These are phyloP conservation scores for Salticus scenicus DNA, from an alignment of 2,888 invertebrate species.

Conservation along the genomic window DNA sequence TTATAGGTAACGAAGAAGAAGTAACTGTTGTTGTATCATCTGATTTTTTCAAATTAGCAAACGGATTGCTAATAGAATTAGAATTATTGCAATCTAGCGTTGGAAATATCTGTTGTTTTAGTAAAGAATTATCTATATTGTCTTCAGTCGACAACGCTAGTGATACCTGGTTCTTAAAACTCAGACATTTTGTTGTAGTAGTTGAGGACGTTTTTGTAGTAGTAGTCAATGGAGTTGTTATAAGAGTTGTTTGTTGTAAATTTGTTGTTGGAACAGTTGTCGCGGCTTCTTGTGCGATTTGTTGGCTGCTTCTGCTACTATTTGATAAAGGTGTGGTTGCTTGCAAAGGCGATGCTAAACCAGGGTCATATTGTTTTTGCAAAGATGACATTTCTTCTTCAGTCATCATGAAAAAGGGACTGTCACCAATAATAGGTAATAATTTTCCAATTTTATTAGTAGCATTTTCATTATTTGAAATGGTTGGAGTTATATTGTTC, in stretches of 20 bases:
- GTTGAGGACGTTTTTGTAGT: constrained; percentile 26
- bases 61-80: constrained; percentile 18
- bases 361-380: constrained; percentile 59
- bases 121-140: constrained; percentile 56
- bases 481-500: not conserved
- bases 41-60: constrained; percentile 34
- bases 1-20: constrained; percentile 2
- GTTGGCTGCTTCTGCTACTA: not conserved
- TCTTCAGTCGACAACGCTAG: constrained; percentile 61
- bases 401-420: constrained; percentile 61
- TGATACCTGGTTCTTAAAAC: constrained; percentile 53
- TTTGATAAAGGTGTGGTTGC: not conserved
- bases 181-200: constrained; percentile 50
- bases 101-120: constrained; percentile 50
- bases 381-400: constrained; percentile 54
- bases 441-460: constrained; percentile 20
- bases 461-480: not conserved
- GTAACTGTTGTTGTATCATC: constrained; percentile 13
- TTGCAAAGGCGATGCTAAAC: constrained; percentile 32
- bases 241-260: not conserved
- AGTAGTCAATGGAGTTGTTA: constrained; percentile 9
- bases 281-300: not conserved
- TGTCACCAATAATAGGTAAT: constrained; percentile 25
- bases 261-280: constrained; percentile 9
- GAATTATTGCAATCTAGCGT: constrained; percentile 53